Percentiles rank a stretch among this genome's conserved stretches.
Conservation (phyloP, 2,797 vertebrate species). For the Neosilurus mollespiculum region DNA sequence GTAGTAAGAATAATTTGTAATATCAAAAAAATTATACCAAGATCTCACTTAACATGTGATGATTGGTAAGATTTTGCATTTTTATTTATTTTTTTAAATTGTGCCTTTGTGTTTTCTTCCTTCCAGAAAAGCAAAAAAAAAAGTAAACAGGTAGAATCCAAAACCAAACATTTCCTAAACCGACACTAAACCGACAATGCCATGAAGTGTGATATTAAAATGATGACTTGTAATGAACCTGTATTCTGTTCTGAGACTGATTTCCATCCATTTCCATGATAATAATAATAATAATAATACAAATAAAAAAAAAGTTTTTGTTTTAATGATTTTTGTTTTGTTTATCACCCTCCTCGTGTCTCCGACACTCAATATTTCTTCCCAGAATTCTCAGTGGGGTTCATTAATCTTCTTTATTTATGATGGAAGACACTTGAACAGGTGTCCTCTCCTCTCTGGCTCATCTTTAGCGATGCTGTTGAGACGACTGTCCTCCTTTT, state of each 20-base stretch:
- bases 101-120: background rate
- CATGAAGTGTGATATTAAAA: background rate
- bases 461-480: background rate
- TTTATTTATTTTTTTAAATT: background rate
- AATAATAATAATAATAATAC: too few species aligned
- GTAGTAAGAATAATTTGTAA: too few species aligned
- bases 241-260: background rate
- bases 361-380: background rate
- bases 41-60: too few species aligned
- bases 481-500: background rate
- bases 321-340: background rate
- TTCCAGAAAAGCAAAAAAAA: background rate
- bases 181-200: too few species aligned
- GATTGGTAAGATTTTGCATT: background rate
- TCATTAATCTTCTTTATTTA: slow-evolving; percentile 25
- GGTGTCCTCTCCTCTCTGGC: background rate
- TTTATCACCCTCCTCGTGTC: background rate
- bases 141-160: background rate
- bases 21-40: background rate
- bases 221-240: background rate
- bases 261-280: background rate
- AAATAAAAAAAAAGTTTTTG: background rate
- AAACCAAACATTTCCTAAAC: background rate
- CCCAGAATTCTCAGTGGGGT: background rate
- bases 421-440: slow-evolving; percentile 5